Evolutionary conservation across 2,797 vertebrate species (phyloP), one percentile per base, ranked within the genome.

Genomic region (Pteropus rufus): DNA sequence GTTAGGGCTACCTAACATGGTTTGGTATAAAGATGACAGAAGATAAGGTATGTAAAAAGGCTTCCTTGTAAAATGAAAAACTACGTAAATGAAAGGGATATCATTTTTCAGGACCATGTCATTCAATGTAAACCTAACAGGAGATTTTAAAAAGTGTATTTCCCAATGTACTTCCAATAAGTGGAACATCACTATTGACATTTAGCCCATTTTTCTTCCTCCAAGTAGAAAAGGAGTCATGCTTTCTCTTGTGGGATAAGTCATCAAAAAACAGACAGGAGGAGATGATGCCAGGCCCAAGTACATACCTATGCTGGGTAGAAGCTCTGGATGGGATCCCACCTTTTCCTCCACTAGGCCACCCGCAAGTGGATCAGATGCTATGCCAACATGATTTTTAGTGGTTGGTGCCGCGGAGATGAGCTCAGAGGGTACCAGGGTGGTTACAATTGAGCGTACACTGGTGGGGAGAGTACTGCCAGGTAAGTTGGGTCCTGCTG

Each of bases 271-370:
- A 72, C 39, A 95, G 79, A 89, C 70, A 90, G 0, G 58, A 88
- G 67, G 64, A 73, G 94, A 85, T 81, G 94, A 92, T 81, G 64
- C 36, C 80, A 96, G 77, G 96, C 58, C 84, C 12, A 58, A 29
- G 62, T 95, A 98, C 98, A 96, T 97, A 99, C 98, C 98, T 98
- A 98, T 83, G 81, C 97, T 98, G 86, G 97, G 98, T 10, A 97
- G 98, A 93, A 96, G 97, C 64, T 98, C 98, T 97, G 97, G 97
- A 62, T 95, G 94, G 5, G 97, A 92, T 92, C 98, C 98, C 79
- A 97, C 56, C 65, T 97, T 97, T 39, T 98, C 98, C 96, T 98
- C 98, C 9, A 93, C 97, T 88, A 86, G 89, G 46, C 96, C 97
- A 95, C 82, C 82, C 4, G 84, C 97, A 11, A 95, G 67, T 62